Conservation (phyloP, 2,797 vertebrate genomes). For the Sternarchorhynchus goeldii region DNA sequence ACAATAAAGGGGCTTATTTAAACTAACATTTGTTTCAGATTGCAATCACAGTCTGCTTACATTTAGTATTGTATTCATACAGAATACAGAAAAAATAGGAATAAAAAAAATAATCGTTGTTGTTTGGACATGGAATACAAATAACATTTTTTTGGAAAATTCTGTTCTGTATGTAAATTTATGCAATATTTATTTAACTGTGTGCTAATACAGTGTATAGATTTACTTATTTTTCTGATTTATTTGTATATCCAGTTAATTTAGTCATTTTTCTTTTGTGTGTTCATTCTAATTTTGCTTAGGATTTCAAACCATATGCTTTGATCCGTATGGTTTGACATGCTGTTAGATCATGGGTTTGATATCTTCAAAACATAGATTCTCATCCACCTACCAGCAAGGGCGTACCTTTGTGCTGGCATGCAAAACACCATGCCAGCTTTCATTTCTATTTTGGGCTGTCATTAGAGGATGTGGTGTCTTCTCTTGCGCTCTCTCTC, state of each 20-base stretch:
- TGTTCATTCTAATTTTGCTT: background rate
- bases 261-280: background rate
- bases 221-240: too few species aligned
- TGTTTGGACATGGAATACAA: too few species aligned
- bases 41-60: background rate
- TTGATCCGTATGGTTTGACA: background rate
- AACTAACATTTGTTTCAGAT: background rate
- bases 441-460: conserved; percentile 41
- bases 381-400: conserved; percentile 37
- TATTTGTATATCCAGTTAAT: background rate
- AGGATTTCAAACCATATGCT: background rate
- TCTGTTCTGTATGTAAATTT: too few species aligned
- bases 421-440: conserved; percentile 32
- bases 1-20: background rate
- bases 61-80: background rate
- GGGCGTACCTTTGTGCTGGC: conserved; percentile 43
- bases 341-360: conserved; percentile 25
- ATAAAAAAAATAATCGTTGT: too few species aligned
- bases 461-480: conserved; percentile 31
- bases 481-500: conserved; percentile 29
- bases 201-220: too few species aligned
- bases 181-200: too few species aligned
- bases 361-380: conserved; percentile 20
- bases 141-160: too few species aligned
- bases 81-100: too few species aligned